A percentile compares a stretch with the other conserved stretches of the same genome.
Evolutionary conservation across 2,888 invertebrate species (phyloP).

Genomic region (Epirrhoe tristata): DNA sequence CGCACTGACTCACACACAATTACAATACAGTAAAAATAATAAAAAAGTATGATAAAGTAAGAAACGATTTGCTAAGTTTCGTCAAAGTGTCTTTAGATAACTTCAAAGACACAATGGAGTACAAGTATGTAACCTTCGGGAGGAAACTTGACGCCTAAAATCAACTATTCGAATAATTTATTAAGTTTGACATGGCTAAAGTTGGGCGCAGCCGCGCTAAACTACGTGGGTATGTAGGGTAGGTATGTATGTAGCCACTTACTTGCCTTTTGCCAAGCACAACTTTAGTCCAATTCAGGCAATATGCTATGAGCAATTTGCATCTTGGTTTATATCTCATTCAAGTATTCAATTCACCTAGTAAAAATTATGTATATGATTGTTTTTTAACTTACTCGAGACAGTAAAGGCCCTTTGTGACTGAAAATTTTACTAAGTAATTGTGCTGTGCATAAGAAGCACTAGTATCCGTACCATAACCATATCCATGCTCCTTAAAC

Average conservation of each 20-base stretch:
- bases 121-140: conserved; percentile 24
- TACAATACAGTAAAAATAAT: no score
- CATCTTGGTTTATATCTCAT: background rate
- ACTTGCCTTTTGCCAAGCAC: conserved; percentile 36
- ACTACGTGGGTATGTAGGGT: conserved; percentile 29
- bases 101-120: conserved; percentile 24
- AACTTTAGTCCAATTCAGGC: conserved; percentile 40
- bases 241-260: no score
- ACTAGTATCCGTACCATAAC: no score
- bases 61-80: background rate
- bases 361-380: background rate
- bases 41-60: background rate
- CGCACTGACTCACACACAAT: background rate
- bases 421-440: no score
- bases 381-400: no score
- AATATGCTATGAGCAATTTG: conserved; percentile 29
- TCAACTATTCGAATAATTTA: conserved; percentile 46
- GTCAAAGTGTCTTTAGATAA: background rate
- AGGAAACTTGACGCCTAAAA: conserved; percentile 39
- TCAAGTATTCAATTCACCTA: background rate
- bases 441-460: no score
- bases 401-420: no score
- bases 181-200: conserved; percentile 41
- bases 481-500: no score
- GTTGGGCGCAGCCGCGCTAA: conserved; percentile 29